Conservation (phyloP, 2,113 vertebrate genomes). For the Pongo pygmaeus region DNA sequence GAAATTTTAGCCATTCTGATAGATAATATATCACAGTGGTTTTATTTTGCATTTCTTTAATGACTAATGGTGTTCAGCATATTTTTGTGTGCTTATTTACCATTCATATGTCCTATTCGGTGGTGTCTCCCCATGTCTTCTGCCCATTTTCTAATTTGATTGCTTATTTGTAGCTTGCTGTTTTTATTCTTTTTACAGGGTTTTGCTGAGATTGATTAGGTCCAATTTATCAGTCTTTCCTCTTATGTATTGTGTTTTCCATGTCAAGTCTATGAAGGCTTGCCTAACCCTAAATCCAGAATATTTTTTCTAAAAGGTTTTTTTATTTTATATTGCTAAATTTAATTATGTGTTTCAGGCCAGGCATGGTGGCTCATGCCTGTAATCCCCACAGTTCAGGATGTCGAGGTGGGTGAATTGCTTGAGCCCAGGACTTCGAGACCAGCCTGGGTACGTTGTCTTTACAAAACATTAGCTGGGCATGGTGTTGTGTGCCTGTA, state of each 20-base stretch:
- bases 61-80: neutral
- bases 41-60: neutral
- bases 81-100: neutral
- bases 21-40: neutral
- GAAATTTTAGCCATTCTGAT: neutral
- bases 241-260: neutral
- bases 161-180: neutral
- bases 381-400: too few relatives aligned
- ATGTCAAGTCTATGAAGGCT: neutral
- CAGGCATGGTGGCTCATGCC: too few relatives aligned
- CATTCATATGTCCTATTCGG: neutral
- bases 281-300: neutral
- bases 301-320: neutral
- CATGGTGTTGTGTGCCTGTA: too few relatives aligned
- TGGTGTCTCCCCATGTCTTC: neutral
- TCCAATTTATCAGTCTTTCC: neutral
- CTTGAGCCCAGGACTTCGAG: too few relatives aligned
- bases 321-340: neutral
- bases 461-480: too few relatives aligned
- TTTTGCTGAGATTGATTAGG: neutral
- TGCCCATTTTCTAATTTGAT: neutral
- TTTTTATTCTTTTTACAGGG: neutral
- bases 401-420: too few relatives aligned
- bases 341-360: neutral
- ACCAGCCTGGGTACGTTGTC: too few relatives aligned